A percentile compares a stretch with the other conserved stretches of the same genome.
Evolutionary conservation across 2,797 vertebrate species (phyloP).

Genomic region (Amblyopsis hoosieri): DNA sequence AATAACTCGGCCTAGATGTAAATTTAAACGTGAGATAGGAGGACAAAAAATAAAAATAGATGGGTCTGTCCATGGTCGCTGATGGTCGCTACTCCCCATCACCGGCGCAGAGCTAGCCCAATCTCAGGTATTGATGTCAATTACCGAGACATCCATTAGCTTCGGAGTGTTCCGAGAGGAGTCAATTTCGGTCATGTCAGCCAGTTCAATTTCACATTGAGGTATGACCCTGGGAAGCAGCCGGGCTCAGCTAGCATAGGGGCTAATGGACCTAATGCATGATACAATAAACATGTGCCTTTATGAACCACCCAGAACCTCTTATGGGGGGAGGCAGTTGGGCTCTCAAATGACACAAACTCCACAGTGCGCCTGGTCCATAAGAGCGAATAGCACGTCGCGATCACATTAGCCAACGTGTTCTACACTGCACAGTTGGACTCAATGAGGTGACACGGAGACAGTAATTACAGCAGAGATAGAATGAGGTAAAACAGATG

Average conservation of each 20-base stretch:
- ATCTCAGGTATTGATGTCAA: slow-evolving; percentile 68
- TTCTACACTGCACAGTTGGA: slow-evolving; percentile 56
- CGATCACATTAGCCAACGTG: slow-evolving; percentile 74
- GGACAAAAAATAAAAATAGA: slow-evolving; percentile 42
- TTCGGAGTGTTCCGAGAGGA: slow-evolving; percentile 61
- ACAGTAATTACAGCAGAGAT: slow-evolving; percentile 58
- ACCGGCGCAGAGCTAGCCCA: slow-evolving; percentile 26
- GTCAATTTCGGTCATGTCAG: slow-evolving; percentile 67
- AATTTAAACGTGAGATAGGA: slow-evolving; percentile 46
- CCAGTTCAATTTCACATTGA: slow-evolving; percentile 69
- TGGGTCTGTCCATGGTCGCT: slow-evolving; percentile 47
- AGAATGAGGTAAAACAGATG: slow-evolving; percentile 57
- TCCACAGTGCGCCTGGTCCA: slow-evolving; percentile 63
- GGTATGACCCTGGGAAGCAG: slow-evolving; percentile 61
- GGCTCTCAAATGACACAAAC: slow-evolving; percentile 71
- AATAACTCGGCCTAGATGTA: slow-evolving; percentile 44
- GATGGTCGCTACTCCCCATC: slow-evolving; percentile 35
- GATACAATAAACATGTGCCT: slow-evolving; percentile 72
- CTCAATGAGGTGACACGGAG: slow-evolving; percentile 64
- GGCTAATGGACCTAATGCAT: slow-evolving; percentile 71
- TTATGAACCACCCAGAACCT: slow-evolving; percentile 69
- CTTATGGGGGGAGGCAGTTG: slow-evolving; percentile 49
- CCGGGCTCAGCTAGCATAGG: slow-evolving; percentile 52
- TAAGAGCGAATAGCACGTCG: slow-evolving; percentile 61
- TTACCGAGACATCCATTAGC: slow-evolving; percentile 67